A percentile compares a stretch with the other conserved stretches of the same genome.
Conservation (phyloP, 2,797 vertebrate genomes). For the Acrossocheilus wenchowensis region DNA sequence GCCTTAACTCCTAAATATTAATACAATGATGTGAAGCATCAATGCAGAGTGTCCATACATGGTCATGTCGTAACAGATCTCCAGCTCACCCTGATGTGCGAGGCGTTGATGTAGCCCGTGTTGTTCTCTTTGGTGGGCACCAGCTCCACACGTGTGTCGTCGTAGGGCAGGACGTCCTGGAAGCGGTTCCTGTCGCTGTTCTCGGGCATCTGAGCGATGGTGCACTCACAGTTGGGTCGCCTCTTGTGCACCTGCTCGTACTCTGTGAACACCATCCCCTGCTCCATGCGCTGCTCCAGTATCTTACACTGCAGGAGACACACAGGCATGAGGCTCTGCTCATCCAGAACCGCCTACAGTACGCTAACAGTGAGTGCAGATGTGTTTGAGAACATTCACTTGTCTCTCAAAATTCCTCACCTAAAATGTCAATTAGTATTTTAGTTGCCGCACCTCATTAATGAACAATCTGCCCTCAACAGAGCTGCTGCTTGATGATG, state of each 20-base stretch:
- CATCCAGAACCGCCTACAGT: no score
- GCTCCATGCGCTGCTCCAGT: conserved; percentile 90
- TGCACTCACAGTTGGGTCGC: conserved; percentile 78
- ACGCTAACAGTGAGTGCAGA: not conserved
- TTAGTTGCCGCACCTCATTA: not conserved
- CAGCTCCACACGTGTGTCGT: conserved; percentile 91
- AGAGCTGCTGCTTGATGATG: not conserved
- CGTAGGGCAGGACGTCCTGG: conserved; percentile 94
- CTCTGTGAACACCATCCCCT: conserved; percentile 91
- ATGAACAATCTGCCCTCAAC: not conserved
- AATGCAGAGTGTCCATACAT: not conserved
- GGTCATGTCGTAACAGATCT: rapidly evolving
- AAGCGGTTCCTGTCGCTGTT: conserved; percentile 94
- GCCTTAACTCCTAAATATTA: not conserved
- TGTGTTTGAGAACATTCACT: not conserved
- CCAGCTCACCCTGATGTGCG: conserved; percentile 87
- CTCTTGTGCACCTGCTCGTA: conserved; percentile 91
- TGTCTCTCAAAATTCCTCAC: not conserved
- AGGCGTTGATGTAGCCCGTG: conserved; percentile 97
- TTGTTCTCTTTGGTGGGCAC: conserved; percentile 99
- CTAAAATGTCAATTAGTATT: not conserved
- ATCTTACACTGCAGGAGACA: conserved; percentile 81
- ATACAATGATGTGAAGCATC: not conserved
- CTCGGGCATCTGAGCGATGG: conserved; percentile 85
- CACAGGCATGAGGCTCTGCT: not conserved